A percentile compares a stretch with the other conserved stretches of the same genome.
These are phyloP conservation scores for Colletes latitarsis DNA, from an alignment of 1,140 invertebrate genomes.

Conservation along the genomic window DNA sequence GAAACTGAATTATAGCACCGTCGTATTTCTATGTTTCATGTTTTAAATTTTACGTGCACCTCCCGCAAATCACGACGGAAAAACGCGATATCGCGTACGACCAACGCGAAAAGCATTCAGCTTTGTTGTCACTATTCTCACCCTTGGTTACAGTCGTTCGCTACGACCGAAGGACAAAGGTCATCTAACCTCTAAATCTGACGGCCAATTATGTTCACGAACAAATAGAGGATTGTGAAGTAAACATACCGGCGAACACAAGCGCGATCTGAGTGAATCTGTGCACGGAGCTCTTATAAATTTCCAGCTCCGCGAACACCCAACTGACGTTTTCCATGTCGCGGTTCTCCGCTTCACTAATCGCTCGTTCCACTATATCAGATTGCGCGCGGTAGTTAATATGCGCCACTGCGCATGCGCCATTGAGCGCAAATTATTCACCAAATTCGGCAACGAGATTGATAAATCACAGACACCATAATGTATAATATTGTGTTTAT, in stretches of 20 bases:
- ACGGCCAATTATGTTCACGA: constrained; percentile 22
- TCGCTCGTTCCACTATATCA: background rate
- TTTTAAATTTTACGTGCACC: background rate
- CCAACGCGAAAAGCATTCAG: background rate
- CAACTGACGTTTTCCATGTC: constrained; percentile 32
- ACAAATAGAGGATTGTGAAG: constrained; percentile 27
- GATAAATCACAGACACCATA: background rate
- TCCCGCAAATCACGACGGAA: no score
- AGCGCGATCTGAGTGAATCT: constrained; percentile 8
- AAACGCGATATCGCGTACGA: background rate
- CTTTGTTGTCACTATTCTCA: background rate
- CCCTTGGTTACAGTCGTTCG: constrained; percentile 1
- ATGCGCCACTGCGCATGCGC: background rate
- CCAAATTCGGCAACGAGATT: background rate
- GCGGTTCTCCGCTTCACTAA: background rate
- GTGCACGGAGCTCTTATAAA: constrained; percentile 24
- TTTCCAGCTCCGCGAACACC: constrained; percentile 25
- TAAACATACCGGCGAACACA: constrained; percentile 9
- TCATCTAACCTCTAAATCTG: constrained; percentile 45
- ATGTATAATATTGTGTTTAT: no score
- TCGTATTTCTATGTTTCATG: background rate
- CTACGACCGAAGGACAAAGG: background rate
- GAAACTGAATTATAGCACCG: constrained; percentile 17
- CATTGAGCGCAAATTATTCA: background rate
- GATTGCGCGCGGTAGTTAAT: background rate